Percentiles rank a stretch among this genome's conserved stretches.
These are phyloP conservation scores for Lepus europaeus DNA, from an alignment of 2,113 vertebrate genomes.

Conservation along the genomic window DNA sequence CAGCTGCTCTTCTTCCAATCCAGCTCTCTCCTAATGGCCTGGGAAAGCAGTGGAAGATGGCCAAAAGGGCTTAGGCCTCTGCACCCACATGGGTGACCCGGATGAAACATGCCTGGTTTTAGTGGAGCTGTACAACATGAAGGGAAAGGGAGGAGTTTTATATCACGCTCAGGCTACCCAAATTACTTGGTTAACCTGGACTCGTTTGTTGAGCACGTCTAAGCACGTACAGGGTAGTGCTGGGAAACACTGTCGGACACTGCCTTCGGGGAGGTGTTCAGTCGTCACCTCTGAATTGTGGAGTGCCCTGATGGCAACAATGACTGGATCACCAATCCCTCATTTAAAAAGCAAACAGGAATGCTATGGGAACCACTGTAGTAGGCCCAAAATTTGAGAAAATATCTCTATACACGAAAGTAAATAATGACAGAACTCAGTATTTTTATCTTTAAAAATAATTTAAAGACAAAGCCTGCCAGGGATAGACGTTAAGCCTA, in stretches of 20 bases:
- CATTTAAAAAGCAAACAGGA: background rate
- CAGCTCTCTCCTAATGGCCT: background rate
- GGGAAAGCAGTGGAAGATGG: no score
- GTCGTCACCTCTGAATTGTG: background rate
- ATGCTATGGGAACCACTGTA: background rate
- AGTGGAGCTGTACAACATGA: background rate
- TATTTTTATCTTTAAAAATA: background rate
- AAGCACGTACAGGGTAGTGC: background rate
- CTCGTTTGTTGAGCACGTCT: background rate
- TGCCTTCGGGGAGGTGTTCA: background rate
- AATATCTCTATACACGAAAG: background rate
- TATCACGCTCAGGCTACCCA: background rate
- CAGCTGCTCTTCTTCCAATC: no score
- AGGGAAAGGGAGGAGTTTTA: conserved; percentile 14
- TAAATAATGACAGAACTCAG: background rate
- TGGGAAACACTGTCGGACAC: background rate
- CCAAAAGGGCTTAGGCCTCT: no score
- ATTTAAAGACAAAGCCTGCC: background rate
- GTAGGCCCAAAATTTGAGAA: conserved; percentile 19
- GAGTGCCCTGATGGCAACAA: background rate
- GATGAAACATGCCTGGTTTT: no score
- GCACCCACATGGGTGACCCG: no score
- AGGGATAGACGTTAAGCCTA: no score
- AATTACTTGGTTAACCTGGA: background rate
- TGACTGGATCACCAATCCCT: background rate